Base-by-base conservation (phyloP, 2,888 invertebrate genomes). In the Eilema sororculum region DNA sequence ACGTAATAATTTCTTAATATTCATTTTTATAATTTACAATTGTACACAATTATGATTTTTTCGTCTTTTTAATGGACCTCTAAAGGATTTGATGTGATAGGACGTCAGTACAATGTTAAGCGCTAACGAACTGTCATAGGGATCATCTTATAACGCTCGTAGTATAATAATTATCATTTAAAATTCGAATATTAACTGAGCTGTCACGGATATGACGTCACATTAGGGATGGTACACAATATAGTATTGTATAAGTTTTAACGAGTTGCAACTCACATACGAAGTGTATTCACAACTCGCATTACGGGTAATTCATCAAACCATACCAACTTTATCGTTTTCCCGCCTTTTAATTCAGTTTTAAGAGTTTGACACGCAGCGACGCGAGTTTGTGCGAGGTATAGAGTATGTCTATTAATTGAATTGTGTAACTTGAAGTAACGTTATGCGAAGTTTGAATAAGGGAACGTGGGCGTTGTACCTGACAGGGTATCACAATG, bases 231-330 rank as follows among this genome's bases (percentile, higher is more conserved):
- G 33, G 33, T 64, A 65, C 60, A 65, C 67, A 67, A 52, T 22
- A 63, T 67, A 60, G 25, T 67, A 71, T 74, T 76, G 77, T 78
- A 73, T 68, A 87, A 88, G 82, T 88, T 88, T 83, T 84, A 84
- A 86, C 83, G 83, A 85, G 81, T 76, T 73, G 71, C 75, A 80
- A 80, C 79, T 80, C 78, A 81, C 85, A 84, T 83, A 77, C 63
- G 57, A 80, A 78, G 75, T 78, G 63, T 68, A 66, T 72, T 71
- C 68, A 62, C 59, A 87, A 89, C 85, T 88, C 87, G 81, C 89
- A 87, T 91, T 91, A 90, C 84, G 74, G 86, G 89, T 89, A 91
- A 91, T 92, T 91, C 91, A 91, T 91, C 92, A 92, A 87, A 88
- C 86, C 79, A 81, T 75, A 77, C 68, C 79, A 87, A 87, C 84